Conservation (phyloP, 2,888 invertebrate species). For the Artemia sinica region DNA sequence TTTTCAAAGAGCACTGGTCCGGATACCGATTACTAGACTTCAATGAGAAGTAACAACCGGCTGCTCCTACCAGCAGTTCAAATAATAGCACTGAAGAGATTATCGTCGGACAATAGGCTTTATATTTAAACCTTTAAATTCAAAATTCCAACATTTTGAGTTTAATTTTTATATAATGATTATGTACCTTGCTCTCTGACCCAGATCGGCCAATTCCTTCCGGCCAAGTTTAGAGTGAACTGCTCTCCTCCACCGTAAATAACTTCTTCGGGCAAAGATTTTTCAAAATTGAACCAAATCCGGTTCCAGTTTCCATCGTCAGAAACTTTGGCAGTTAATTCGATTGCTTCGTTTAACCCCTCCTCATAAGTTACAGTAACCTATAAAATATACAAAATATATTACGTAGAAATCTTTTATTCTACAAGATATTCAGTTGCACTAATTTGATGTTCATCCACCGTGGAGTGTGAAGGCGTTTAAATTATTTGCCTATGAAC, state of each 20-base stretch:
- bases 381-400: not conserved
- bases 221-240: conserved; percentile 26
- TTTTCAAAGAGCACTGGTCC: too few relatives aligned
- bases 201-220: conserved; percentile 27
- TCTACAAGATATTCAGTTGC: too few relatives aligned
- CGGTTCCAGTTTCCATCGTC: conserved; percentile 17
- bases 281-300: conserved; percentile 21
- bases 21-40: too few relatives aligned
- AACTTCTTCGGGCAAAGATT: conserved; percentile 21
- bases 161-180: not conserved
- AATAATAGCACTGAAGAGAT: too few relatives aligned
- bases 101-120: too few relatives aligned
- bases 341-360: conserved; percentile 17
- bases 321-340: not conserved
- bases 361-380: conserved; percentile 21
- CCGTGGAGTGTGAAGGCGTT: too few relatives aligned
- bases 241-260: conserved; percentile 28
- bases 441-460: too few relatives aligned
- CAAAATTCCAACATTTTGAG: not conserved
- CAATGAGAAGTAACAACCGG: too few relatives aligned
- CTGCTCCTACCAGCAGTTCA: too few relatives aligned
- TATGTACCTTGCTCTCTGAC: conserved; percentile 27
- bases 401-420: too few relatives aligned
- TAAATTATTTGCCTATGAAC: too few relatives aligned
- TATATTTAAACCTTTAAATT: not conserved